phyloP scores from a whole-genome alignment of 2,113 vertebrate genomes.

The Brienomyrus longianalis region DNA sequence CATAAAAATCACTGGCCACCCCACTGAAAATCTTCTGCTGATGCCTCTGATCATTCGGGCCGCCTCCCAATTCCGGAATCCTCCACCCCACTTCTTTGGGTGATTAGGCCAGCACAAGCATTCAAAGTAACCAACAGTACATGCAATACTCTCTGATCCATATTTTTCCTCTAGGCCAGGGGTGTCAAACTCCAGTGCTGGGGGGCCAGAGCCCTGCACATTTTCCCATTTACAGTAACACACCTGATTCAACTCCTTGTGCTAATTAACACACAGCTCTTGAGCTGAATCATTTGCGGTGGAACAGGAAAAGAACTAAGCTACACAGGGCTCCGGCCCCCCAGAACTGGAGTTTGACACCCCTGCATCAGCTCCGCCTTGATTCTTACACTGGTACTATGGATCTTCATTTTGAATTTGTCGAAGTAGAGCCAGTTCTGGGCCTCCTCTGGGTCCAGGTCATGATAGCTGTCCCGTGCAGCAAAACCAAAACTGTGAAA shows the following conservation, averaged over 20 bases:
- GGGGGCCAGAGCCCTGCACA: no score
- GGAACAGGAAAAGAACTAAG: no score
- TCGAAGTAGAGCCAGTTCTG: slow-evolving; percentile 92
- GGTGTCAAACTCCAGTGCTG: no score
- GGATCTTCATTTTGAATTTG: slow-evolving; percentile 98
- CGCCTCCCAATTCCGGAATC: not conserved
- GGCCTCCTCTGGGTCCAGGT: slow-evolving; percentile 88
- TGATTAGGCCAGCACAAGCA: not conserved
- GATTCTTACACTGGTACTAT: slow-evolving; percentile 75
- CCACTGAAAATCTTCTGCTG: not conserved
- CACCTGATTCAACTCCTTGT: not conserved
- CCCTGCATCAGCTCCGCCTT: not conserved
- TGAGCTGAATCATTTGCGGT: no score
- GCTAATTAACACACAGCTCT: no score
- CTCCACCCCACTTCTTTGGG: not conserved
- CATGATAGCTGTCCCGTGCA: slow-evolving; percentile 85
- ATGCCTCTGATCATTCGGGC: not conserved
- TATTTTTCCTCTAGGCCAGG: not conserved
- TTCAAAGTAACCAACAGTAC: not conserved
- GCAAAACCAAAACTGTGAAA: slow-evolving; percentile 96
- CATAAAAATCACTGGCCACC: not conserved
- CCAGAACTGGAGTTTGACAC: no score
- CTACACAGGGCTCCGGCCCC: no score
- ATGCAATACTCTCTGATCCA: not conserved
- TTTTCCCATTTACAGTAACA: no score